Evolutionary conservation across 2,888 invertebrate genomes (phyloP), one percentile per base, ranked within the genome.

Genomic region (Cheilosia urbana): DNA sequence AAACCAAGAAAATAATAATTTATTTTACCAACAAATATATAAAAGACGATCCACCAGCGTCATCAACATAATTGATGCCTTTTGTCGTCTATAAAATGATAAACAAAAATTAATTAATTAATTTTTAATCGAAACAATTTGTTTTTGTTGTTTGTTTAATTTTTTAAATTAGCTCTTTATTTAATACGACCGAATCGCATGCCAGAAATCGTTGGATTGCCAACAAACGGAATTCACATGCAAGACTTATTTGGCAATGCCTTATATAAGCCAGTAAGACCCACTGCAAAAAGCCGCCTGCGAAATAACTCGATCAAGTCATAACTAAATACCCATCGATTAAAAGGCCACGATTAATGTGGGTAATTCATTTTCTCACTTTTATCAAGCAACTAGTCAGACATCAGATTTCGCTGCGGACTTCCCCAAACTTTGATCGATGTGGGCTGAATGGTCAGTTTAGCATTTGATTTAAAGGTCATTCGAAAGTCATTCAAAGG

Each of bases 341-440:
- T 6, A 42, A 2, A 17, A 9, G 6, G 1, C 5, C 53, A 15
- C 45, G 45, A 34, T 15, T 15, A 65, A 21, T 37, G 49, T 37
- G 30, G 49, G 27, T 65, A 49, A 65, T 49, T 65, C 30, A 49
- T 34, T 34, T 63, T 19, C 37, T 13, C 13, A 13, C 13, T 37
- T 37, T 37, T 37, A 13, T 58, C 15, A 19, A 24, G 17, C 21
- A 62, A n/a, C 45, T 34, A 19, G 19, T 51, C 6, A 17, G 17
- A 27, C 21, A 45, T 27, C 2, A 45, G 6, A 7, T 1, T 6
- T 1, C 45, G 45, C 45, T n/a, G n/a, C 11, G 27, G 42, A 60
- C 24, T 58, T 58, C 15, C 40, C 30, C 17, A 55, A 27, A 55
- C 2, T 57, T 57, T 57, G 55, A 57, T 57, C n/a, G 55, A 57